Percentiles rank a stretch among this genome's conserved stretches.
These are phyloP conservation scores for Varanus komodoensis DNA, from an alignment of 2,113 vertebrate genomes.

Conservation along the genomic window DNA sequence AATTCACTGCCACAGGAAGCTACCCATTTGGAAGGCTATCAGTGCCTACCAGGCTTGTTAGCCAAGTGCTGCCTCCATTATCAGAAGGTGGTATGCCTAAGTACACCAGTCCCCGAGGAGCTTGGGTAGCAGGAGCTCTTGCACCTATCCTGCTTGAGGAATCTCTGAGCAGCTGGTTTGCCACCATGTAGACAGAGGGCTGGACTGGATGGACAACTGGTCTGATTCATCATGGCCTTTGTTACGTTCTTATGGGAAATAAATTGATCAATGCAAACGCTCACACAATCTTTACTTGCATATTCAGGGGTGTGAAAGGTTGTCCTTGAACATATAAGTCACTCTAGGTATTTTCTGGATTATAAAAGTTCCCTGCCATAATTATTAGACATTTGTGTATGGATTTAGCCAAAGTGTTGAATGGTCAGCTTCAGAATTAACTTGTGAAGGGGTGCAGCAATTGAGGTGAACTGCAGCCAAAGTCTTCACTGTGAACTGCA, in stretches of 20 bases:
- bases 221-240: too few species aligned
- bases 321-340: constrained; percentile 36
- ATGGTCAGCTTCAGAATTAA: constrained; percentile 53
- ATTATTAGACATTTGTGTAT: constrained; percentile 44
- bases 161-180: too few species aligned
- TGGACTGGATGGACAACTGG: too few species aligned
- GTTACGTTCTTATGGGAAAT: not conserved
- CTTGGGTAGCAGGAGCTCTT: too few species aligned
- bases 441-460: constrained; percentile 51
- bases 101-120: too few species aligned
- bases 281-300: not conserved
- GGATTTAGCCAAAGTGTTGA: constrained; percentile 40
- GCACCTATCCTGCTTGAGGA: too few species aligned
- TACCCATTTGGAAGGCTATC: too few species aligned
- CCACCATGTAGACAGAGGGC: too few species aligned
- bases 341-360: constrained; percentile 41
- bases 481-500: constrained; percentile 7
- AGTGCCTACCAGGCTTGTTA: too few species aligned
- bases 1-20: too few species aligned
- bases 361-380: constrained; percentile 56
- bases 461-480: constrained; percentile 60
- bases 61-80: too few species aligned
- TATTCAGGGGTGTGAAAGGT: not conserved
- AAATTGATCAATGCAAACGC: not conserved
- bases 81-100: too few species aligned